Conservation (phyloP, 1,140 invertebrate species). For the Macrosteles quadrilineatus region DNA sequence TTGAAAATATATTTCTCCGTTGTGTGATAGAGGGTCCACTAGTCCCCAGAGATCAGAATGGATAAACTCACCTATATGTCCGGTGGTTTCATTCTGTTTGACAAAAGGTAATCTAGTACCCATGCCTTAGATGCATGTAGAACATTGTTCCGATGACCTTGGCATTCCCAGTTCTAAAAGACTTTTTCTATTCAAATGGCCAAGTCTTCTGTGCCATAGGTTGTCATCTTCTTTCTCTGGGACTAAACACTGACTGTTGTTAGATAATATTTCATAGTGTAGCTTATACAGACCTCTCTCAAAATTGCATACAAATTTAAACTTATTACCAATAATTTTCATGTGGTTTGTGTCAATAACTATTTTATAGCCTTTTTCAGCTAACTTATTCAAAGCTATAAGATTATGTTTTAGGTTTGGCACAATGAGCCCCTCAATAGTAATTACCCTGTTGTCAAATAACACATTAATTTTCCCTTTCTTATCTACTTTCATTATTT, state of each 20-base stretch:
- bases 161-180: neutral
- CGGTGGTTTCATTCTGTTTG: conserved; percentile 1
- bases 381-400: neutral
- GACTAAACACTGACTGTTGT: neutral
- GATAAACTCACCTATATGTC: conserved; percentile 27
- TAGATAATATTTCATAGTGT: neutral
- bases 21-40: neutral
- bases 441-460: neutral
- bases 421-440: neutral
- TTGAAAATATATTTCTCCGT: conserved; percentile 29
- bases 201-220: conserved; percentile 24
- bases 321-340: neutral
- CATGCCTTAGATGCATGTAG: conserved; percentile 20
- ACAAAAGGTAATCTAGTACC: conserved; percentile 14
- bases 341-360: neutral
- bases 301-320: neutral
- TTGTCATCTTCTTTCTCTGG: neutral
- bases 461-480: neutral
- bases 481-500: neutral
- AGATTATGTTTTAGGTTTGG: neutral
- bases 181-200: conserved; percentile 25
- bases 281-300: neutral
- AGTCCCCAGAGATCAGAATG: conserved; percentile 28
- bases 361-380: neutral
- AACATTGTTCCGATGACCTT: conserved; percentile 1